Conservation (phyloP, 2,113 vertebrate genomes). For the Helogale parvula region DNA sequence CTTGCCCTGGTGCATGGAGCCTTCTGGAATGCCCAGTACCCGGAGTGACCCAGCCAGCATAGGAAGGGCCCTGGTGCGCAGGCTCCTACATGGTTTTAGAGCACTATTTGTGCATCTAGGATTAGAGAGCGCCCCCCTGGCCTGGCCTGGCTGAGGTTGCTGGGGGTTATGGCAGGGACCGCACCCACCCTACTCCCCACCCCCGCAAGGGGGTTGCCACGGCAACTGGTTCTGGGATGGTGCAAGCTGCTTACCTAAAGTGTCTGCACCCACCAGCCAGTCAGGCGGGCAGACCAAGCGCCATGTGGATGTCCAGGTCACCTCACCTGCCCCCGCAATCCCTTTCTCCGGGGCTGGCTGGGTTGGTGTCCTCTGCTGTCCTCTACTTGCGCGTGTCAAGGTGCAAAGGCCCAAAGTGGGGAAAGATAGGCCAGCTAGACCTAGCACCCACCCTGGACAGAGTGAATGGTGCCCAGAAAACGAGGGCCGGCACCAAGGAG, state of each 20-base stretch:
- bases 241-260: not conserved
- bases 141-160: not conserved
- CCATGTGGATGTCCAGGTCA: not conserved
- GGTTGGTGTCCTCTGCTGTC: not conserved
- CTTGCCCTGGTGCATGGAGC: not conserved
- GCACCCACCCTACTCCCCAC: not conserved
- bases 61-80: not conserved
- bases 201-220: not conserved
- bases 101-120: not conserved
- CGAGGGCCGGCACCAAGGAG: not conserved
- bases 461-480: not conserved
- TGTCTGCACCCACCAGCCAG: not conserved
- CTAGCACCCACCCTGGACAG: not conserved
- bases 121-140: not conserved
- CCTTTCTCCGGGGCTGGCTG: not conserved
- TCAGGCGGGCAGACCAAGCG: not conserved
- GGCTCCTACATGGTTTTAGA: not conserved
- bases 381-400: not conserved
- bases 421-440: not conserved
- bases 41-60: not conserved
- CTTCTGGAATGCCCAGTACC: not conserved
- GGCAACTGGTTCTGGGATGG: not conserved
- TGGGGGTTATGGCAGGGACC: not conserved
- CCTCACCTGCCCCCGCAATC: too few species aligned
- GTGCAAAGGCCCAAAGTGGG: not conserved